Evolutionary conservation across 2,888 invertebrate genomes (phyloP), one percentile per base, ranked within the genome.

Genomic region (Aplocera efformata): DNA sequence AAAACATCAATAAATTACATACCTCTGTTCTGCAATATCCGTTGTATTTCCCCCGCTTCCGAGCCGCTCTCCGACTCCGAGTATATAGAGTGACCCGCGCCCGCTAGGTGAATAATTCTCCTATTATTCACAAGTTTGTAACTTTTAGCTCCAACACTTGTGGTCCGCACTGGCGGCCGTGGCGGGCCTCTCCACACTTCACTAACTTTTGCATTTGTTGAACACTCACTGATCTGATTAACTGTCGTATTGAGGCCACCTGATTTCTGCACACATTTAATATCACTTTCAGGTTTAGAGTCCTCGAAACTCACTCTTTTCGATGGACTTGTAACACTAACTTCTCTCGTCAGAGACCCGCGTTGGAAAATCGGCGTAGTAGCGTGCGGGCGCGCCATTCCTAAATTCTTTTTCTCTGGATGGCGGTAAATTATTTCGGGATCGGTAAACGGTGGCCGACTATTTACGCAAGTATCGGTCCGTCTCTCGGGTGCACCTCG

Each of bases 21-120:
- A 74, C 74, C 72, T 64, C 63, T 67, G 53, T 62, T 74, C 50
- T 79, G 84, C 62, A 90, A 74, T 59, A 92, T 93, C 54, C 91
- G 85, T 61, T 92, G 92, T 42, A 93, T 90, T 76, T 94, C 94
- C 3, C 92, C 92, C 24, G 92, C 92, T 67, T 94, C 93, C 25
- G 93, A 93, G 13, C 92, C 93, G 63, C 92, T 92, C 69, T 93
- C 93, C 46, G 92, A 92, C 61, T 92, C 93, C 3, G 90, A 90
- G 50, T 73, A 79, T 43, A 75, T 34, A n/a, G 68, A 67, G 47
- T 67, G 59, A 32, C 61, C 63, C 25, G 56, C 60, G 39, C 58
- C 50, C 7, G 51, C 29, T 36, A 57, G 42, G 47, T 59, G 30
- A 36, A 28, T 48, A 52, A 48, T 54, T 46, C 59, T 76, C 54